A percentile compares a stretch with the other conserved stretches of the same genome.
Conservation (phyloP, 1,140 invertebrate species). For the Wasmannia auropunctata region DNA sequence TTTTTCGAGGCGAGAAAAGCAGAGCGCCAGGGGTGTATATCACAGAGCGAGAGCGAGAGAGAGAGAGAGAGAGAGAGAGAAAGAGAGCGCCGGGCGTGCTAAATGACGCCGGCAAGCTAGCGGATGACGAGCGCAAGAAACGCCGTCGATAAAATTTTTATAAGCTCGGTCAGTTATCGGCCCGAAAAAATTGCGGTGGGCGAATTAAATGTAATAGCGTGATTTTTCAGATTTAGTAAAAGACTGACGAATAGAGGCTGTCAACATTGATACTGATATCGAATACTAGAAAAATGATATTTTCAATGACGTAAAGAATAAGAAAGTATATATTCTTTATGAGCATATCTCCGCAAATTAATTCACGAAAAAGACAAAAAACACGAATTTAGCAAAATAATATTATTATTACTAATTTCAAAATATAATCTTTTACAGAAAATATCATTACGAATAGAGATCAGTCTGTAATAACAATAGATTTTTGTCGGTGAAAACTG, state of each 20-base stretch:
- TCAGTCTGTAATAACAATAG: background rate
- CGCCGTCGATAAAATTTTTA: constrained; percentile 34
- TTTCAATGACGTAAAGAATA: background rate
- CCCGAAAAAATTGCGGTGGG: background rate
- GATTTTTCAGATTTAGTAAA: background rate
- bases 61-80: background rate
- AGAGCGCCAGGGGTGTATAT: constrained; percentile 32
- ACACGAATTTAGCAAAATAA: background rate
- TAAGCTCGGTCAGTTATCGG: background rate
- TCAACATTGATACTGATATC: background rate
- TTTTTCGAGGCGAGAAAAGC: constrained; percentile 63
- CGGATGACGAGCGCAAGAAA: constrained; percentile 27
- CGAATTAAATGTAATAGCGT: background rate
- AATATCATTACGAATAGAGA: background rate
- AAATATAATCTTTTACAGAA: background rate
- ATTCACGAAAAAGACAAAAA: background rate
- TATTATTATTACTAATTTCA: background rate
- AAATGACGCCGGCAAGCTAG: constrained; percentile 52
- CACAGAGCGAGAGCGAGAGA: constrained; percentile 8
- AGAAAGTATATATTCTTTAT: background rate
- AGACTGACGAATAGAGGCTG: background rate
- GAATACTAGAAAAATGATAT: background rate
- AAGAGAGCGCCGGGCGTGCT: constrained; percentile 38
- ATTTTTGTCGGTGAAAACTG: background rate
- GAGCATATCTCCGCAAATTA: background rate